These are phyloP conservation scores for Noturus placidus DNA, from an alignment of 2,113 vertebrate genomes.

Conservation along the genomic window DNA sequence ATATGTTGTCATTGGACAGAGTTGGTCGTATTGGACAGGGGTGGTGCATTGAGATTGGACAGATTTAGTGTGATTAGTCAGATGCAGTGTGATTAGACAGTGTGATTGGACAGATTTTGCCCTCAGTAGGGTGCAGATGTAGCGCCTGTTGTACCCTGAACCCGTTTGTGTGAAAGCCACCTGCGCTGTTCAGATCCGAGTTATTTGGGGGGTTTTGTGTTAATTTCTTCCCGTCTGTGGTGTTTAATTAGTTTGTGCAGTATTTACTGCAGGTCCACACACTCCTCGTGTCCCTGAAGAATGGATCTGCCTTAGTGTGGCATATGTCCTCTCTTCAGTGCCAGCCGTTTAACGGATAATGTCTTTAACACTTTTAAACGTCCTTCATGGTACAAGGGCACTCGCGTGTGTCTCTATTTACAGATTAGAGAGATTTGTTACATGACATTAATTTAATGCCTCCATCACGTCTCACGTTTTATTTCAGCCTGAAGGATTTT, in stretches of 20 bases:
- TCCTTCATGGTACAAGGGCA: not conserved
- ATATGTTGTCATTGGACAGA: not conserved
- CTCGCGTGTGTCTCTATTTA: not conserved
- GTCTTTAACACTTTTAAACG: not conserved
- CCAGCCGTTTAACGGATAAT: conserved; percentile 19
- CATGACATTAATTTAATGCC: not conserved
- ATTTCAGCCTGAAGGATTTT: not conserved
- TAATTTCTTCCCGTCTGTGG: conserved; percentile 22
- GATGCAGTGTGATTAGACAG: not conserved
- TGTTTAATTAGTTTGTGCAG: conserved; percentile 35
- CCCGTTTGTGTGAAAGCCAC: not conserved
- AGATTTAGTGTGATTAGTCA: not conserved
- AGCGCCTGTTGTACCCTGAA: not conserved
- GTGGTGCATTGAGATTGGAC: not conserved
- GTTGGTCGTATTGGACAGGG: not conserved
- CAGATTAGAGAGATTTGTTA: not conserved
- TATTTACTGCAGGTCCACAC: not conserved
- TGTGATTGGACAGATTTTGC: no score
- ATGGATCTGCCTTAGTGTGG: not conserved
- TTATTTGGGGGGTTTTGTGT: conserved; percentile 8
- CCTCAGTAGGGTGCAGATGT: not conserved
- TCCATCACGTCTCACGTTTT: not conserved
- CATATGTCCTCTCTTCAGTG: conserved; percentile 15
- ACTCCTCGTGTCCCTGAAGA: conserved; percentile 12
- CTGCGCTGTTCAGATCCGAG: not conserved